phyloP scores from a whole-genome alignment of 2,113 vertebrate genomes.

The Cairina moschata region DNA sequence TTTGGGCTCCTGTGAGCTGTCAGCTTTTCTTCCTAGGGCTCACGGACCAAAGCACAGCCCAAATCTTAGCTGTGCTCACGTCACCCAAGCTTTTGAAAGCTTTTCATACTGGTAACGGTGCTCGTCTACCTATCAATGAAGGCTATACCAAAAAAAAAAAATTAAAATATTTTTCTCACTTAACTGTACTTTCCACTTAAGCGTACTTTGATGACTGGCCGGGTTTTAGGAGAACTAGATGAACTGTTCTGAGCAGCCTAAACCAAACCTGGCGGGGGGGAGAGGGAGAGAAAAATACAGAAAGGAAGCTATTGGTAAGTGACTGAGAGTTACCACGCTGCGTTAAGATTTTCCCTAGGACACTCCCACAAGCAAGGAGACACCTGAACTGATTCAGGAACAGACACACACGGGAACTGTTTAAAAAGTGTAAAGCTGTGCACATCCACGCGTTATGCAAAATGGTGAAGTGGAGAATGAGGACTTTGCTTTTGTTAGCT shows the following conservation, averaged over 20 bases:
- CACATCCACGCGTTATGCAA: neutral
- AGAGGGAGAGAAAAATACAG: neutral
- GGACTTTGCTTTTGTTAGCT: neutral
- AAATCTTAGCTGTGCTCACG: neutral
- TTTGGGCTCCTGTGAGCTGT: neutral
- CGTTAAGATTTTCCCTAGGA: neutral
- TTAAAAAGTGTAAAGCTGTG: neutral
- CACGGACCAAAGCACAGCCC: no score
- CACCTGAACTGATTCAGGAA: neutral
- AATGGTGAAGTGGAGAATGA: neutral
- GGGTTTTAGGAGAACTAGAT: neutral
- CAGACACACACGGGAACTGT: neutral
- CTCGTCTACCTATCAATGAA: neutral
- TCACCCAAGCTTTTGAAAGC: neutral
- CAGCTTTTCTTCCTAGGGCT: neutral
- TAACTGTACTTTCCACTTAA: neutral
- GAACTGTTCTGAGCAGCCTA: neutral
- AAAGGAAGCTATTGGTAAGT: neutral
- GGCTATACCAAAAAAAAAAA: neutral
- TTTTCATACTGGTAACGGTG: neutral
- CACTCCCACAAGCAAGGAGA: neutral
- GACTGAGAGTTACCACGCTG: neutral
- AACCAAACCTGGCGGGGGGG: neutral
- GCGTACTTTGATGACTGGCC: neutral
- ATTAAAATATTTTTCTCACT: neutral